Evolutionary conservation across 2,888 invertebrate species (phyloP), one percentile per base, ranked within the genome.

Genomic region (Pristionchus entomophagus): DNA sequence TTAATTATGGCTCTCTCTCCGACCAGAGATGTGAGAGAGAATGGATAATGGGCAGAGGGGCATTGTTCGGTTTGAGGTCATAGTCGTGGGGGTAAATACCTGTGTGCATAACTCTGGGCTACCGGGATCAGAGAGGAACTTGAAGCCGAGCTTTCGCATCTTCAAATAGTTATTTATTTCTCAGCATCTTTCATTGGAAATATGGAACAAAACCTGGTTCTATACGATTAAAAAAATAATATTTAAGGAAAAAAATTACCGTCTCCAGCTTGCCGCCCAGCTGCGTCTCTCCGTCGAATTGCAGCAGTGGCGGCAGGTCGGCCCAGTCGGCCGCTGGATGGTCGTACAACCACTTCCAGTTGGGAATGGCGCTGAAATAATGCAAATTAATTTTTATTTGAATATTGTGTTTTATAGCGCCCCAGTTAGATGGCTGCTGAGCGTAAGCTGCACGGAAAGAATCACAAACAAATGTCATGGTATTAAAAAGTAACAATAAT

Each of bases 251-350:
- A 22, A 14, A 6, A 45, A 65, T 0, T 78, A 90, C 90, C 88
- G 89, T 89, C 53, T 73, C 89, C 26, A 91, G 85, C 87, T 91
- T 91, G 17, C 91, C 90, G 19, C 91, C 91, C 45, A 91, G 85
- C 62, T 90, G 86, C 26, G 93, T 92, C 80, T 93, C 91, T 14
- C 93, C 93, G 80, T 93, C 93, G 84, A 93, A 93, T 80, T 93
- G 93, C 17, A 93, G 89, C 35, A 93, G 89, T 14, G 86, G 87
- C 6, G 92, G 93, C 12, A 88, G 81, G n/a, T 85, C 49, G 35
- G 84, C 86, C 3, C 86, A 56, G 8, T 77, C 69, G 3, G 89
- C 73, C 22, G 86, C 49, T 2, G 85, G 65, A 22, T 87, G 89
- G 35, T 88, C 88, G 82, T 89, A 88, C 14, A 92, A 86, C 92